Evolutionary conservation across 2,888 invertebrate species (phyloP).

Genomic region (Apodemia duryi): DNA sequence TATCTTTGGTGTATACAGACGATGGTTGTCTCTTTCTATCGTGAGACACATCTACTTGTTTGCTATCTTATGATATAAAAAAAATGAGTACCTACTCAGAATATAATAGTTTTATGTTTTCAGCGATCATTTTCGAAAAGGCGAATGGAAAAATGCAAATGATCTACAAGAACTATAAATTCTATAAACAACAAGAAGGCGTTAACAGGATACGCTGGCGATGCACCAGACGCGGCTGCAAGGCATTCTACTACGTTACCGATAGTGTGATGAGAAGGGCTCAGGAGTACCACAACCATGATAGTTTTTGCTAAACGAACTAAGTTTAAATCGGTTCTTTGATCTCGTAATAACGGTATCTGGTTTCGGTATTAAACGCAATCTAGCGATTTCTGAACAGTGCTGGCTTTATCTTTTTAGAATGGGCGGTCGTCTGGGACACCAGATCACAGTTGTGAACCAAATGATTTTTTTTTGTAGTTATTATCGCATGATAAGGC

Average conservation of each 20-base stretch:
- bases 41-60: too few relatives aligned
- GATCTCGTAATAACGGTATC: not conserved
- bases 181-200: slow-evolving; percentile 39
- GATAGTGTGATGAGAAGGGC: slow-evolving; percentile 34
- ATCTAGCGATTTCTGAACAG: too few relatives aligned
- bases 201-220: slow-evolving; percentile 41
- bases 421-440: too few relatives aligned
- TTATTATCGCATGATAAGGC: too few relatives aligned
- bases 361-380: too few relatives aligned
- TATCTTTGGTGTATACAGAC: too few relatives aligned
- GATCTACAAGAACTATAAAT: slow-evolving; percentile 42
- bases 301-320: slow-evolving; percentile 7
- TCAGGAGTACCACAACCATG: slow-evolving; percentile 35
- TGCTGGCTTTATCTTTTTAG: too few relatives aligned
- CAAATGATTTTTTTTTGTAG: too few relatives aligned
- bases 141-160: slow-evolving; percentile 39
- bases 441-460: too few relatives aligned
- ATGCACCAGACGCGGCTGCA: slow-evolving; percentile 43
- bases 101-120: slow-evolving; percentile 16
- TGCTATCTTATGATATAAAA: too few relatives aligned
- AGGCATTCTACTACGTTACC: slow-evolving; percentile 37
- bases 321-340: not conserved
- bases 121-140: slow-evolving; percentile 33
- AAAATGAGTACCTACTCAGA: not conserved
- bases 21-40: too few relatives aligned